A percentile compares a stretch with the other conserved stretches of the same genome.
phyloP scores from a whole-genome alignment of 2,797 vertebrate species.

The Melanotaenia nigrans region DNA sequence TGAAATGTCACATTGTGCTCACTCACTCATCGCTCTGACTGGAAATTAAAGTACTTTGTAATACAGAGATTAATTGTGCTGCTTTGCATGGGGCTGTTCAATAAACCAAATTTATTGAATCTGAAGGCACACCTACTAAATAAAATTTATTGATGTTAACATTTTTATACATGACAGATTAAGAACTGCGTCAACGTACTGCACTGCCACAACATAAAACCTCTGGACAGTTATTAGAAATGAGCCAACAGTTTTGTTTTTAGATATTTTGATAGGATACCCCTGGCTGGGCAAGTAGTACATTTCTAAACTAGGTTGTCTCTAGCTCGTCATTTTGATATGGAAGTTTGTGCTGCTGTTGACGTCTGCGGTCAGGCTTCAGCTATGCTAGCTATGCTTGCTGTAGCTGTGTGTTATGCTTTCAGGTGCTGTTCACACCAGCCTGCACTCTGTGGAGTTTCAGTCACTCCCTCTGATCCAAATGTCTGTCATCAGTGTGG shows the following conservation, averaged over 20 bases:
- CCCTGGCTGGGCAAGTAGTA: too few species aligned
- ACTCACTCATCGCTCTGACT: not conserved
- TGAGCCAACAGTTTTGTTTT: not conserved
- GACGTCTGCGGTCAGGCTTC: not conserved
- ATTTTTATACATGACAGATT: not conserved
- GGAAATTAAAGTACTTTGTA: conserved; percentile 5
- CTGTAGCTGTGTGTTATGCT: conserved; percentile 1
- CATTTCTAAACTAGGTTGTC: not conserved
- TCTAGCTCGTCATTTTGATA: not conserved
- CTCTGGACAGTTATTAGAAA: not conserved
- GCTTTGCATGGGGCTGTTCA: not conserved
- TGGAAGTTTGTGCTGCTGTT: not conserved
- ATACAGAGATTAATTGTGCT: not conserved
- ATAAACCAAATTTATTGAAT: not conserved
- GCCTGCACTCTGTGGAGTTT: conserved; percentile 19
- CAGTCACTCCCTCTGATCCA: conserved; percentile 27
- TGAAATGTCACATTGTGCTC: not conserved
- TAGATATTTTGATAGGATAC: not conserved
- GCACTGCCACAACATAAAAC: not conserved
- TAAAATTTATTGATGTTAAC: too few species aligned
- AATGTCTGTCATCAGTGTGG: conserved; percentile 42
- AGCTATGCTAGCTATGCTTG: conserved; percentile 2
- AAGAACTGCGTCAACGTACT: not conserved
- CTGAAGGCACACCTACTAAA: not conserved
- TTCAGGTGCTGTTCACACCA: conserved; percentile 27